Conservation (phyloP, 2,113 vertebrate genomes). For the Limanda limanda region DNA sequence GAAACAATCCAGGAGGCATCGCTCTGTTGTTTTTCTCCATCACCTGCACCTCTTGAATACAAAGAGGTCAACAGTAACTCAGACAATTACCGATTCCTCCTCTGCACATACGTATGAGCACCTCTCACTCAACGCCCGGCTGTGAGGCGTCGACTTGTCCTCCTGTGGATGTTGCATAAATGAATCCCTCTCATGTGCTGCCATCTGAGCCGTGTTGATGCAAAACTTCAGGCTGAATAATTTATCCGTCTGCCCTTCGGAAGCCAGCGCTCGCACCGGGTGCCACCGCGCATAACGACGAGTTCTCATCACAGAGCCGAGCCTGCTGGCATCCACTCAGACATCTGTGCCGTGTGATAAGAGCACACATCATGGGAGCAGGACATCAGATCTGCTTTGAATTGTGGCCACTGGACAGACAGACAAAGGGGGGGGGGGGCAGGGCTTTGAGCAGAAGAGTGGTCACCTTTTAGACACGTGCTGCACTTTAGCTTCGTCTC, state of each 20-base stretch:
- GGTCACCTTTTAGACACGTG: constrained; percentile 40
- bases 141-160: constrained; percentile 50
- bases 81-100: constrained; percentile 37
- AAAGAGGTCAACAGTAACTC: constrained; percentile 19
- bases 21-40: constrained; percentile 32
- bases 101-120: constrained; percentile 36
- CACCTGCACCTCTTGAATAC: constrained; percentile 17
- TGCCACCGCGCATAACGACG: constrained; percentile 61
- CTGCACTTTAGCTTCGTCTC: constrained; percentile 26
- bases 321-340: constrained; percentile 64
- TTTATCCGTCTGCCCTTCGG: constrained; percentile 73
- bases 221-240: constrained; percentile 77
- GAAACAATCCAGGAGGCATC: background rate
- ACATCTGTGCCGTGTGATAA: constrained; percentile 76
- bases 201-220: constrained; percentile 72
- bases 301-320: constrained; percentile 66
- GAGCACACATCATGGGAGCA: constrained; percentile 48
- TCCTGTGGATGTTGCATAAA: constrained; percentile 62
- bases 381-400: constrained; percentile 58
- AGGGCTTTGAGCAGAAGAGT: constrained; percentile 6
- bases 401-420: constrained; percentile 42
- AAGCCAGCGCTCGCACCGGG: constrained; percentile 51
- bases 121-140: constrained; percentile 42
- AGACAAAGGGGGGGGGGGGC: constrained; percentile 1
- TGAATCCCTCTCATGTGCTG: constrained; percentile 73